Evolutionary conservation across 2,888 invertebrate species (phyloP).

Genomic region (Erebia ligea): DNA sequence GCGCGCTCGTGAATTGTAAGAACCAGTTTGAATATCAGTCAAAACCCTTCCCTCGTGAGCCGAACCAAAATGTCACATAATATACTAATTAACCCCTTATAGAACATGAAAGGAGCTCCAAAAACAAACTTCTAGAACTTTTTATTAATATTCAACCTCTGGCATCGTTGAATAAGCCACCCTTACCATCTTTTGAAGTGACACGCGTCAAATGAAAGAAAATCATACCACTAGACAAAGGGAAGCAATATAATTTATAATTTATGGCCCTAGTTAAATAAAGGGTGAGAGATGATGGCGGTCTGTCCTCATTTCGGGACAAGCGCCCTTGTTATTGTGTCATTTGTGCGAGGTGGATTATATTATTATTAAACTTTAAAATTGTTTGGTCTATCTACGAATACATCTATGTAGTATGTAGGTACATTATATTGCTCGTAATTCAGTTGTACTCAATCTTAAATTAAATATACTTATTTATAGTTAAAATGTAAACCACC

Average conservation of each 20-base stretch:
- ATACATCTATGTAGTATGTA: background rate
- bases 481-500: no score
- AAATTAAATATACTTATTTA: no score
- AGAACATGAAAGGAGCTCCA: background rate
- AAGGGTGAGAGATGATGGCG: constrained; percentile 25
- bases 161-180: constrained; percentile 6
- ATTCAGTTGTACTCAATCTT: no score
- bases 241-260: constrained; percentile 35
- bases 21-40: no score
- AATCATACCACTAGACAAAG: constrained; percentile 14
- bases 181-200: constrained; percentile 29
- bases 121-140: background rate
- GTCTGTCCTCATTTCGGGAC: constrained; percentile 12
- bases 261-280: constrained; percentile 27
- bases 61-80: no score
- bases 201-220: constrained; percentile 31
- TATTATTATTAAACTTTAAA: constrained; percentile 6
- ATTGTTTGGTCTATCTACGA: background rate
- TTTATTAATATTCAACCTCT: background rate
- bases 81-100: background rate
- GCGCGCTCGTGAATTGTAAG: no score
- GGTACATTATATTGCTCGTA: no score
- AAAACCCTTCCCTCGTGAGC: no score
- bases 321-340: constrained; percentile 5
- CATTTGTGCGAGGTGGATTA: background rate